These are phyloP conservation scores for Todiramphus saurophagus DNA, from an alignment of 2,113 vertebrate genomes.

Conservation along the genomic window DNA sequence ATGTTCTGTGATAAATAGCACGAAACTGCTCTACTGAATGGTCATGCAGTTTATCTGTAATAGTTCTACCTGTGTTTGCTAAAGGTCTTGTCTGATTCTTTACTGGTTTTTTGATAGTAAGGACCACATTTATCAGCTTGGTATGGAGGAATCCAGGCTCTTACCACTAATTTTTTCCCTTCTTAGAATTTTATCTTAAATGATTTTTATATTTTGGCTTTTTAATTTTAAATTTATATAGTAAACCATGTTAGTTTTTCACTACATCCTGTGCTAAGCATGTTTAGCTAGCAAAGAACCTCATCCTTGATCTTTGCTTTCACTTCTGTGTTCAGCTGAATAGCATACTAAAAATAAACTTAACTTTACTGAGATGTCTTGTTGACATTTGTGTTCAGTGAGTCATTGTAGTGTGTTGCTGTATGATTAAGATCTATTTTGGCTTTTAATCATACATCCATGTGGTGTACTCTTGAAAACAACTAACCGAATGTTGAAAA, in stretches of 20 bases:
- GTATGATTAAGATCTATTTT: conserved; percentile 73
- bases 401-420: conserved; percentile 65
- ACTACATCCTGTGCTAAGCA: conserved; percentile 55
- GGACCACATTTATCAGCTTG: neutral
- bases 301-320: conserved; percentile 68
- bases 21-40: neutral
- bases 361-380: conserved; percentile 61
- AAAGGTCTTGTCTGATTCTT: neutral
- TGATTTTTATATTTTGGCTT: neutral
- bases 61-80: neutral
- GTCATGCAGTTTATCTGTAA: neutral
- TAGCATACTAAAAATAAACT: conserved; percentile 67
- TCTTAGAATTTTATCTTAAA: neutral
- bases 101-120: neutral
- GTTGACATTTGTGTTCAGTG: conserved; percentile 67
- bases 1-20: neutral
- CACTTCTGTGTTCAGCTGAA: conserved; percentile 63
- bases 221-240: neutral
- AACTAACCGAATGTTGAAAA: conserved; percentile 57
- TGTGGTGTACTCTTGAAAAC: conserved; percentile 60
- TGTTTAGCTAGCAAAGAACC: conserved; percentile 56
- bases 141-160: neutral
- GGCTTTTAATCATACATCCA: conserved; percentile 64
- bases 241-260: neutral
- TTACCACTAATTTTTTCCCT: neutral